Percentiles rank a stretch among this genome's conserved stretches.
These are phyloP conservation scores for Adela reaumurella DNA, from an alignment of 2,888 invertebrate species.

Conservation along the genomic window DNA sequence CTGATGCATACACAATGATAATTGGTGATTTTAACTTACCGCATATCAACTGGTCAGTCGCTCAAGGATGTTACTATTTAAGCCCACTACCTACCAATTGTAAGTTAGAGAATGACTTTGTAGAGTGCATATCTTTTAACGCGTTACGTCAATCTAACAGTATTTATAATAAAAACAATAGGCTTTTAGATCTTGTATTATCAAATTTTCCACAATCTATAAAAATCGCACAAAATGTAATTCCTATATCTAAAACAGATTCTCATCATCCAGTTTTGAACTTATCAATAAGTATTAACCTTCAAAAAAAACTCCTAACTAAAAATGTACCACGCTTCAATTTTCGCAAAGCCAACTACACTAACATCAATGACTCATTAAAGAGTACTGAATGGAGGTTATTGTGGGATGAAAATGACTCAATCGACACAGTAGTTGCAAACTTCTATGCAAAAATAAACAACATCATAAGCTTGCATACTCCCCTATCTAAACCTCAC, in stretches of 20 bases:
- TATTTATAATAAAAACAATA: not conserved
- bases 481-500: not conserved
- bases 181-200: not conserved
- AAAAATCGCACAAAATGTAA: not conserved
- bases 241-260: not conserved
- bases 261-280: not conserved
- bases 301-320: no score
- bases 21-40: not conserved
- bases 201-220: not conserved
- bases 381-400: not conserved
- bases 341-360: no score
- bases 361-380: no score
- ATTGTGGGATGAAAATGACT: not conserved
- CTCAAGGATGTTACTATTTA: no score
- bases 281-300: no score
- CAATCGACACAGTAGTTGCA: not conserved
- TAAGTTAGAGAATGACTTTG: not conserved
- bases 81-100: not conserved
- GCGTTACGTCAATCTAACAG: not conserved
- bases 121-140: not conserved
- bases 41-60: not conserved
- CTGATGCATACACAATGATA: not conserved
- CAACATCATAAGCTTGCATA: not conserved
- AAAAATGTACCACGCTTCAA: no score
- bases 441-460: not conserved